Base-by-base conservation (phyloP, 2,113 vertebrate genomes). In the Empidonax traillii region DNA sequence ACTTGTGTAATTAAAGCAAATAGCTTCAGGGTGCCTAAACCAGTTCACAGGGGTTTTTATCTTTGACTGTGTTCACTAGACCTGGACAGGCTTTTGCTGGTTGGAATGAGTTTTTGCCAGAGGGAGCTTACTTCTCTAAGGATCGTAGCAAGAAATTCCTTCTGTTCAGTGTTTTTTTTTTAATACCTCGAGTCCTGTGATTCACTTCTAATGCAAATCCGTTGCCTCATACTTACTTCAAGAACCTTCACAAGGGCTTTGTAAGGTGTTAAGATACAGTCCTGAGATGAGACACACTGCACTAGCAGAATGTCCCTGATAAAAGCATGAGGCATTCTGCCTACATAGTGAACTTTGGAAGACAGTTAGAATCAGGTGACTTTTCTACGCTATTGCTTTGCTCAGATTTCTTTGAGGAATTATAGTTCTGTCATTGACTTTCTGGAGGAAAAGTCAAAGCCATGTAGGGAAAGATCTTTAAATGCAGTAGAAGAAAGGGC, bases 21-120 rank as follows among this genome's bases (percentile, higher is more conserved):
- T 91, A 92, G 49, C 95, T 83, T 55, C 47, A 67, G 93, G 92
- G 90, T 79, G 67, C 80, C 90, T 85, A 44, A 97, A 88, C 95
- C 85, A 80, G 91, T 95, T 96, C n/a, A 35, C 10, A 80, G 66
- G 80, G 43, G 65, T 79, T 96, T 92, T 96, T 88, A 41, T 87
- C 68, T 92, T 41, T 51, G 67, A 8, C 62, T 67, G 28, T 47
- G 59, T 77, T 92, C 61, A 15, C 31, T 78, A 21, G 74, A 91
- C 31, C 82, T 90, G 52, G 56, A 44, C 95, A 77, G 83, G 78
- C 53, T 96, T 82, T 92, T 96, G 82, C 94, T 93, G 89, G 87
- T 65, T 90, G 83, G 62, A 69, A 52, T 85, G 79, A 52, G 93
- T 90, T 95, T 67, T 37, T 76, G 79, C 96, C 74, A 89, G 83